Percentiles rank a stretch among this genome's conserved stretches.
These are phyloP conservation scores for Dysmachus trigonus DNA, from an alignment of 2,888 invertebrate genomes.

Conservation along the genomic window DNA sequence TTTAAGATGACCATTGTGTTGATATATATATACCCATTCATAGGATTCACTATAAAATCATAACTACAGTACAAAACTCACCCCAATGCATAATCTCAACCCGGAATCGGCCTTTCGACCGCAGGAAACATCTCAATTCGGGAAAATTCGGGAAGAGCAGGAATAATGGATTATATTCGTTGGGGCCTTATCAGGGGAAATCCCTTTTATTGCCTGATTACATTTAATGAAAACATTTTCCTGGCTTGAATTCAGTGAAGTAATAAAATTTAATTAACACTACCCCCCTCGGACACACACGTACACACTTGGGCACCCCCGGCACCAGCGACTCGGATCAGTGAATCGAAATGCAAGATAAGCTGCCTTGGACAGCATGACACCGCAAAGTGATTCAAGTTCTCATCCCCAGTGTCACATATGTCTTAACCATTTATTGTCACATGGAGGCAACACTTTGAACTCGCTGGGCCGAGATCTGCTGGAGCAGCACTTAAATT, in stretches of 20 bases:
- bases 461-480: neutral
- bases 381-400: conserved; percentile 21
- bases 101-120: neutral
- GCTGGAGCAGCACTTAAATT: conserved; percentile 29
- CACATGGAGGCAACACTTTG: conserved; percentile 6
- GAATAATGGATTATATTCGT: neutral
- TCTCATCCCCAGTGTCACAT: neutral
- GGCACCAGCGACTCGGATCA: neutral
- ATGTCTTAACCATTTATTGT: conserved; percentile 12
- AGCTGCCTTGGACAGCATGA: conserved; percentile 20
- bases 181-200: neutral
- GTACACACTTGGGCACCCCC: neutral
- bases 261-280: neutral
- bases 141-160: neutral
- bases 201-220: neutral
- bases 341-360: neutral
- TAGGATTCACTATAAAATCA: neutral
- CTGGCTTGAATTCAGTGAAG: neutral
- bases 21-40: neutral
- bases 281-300: neutral
- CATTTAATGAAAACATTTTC: neutral
- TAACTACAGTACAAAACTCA: neutral
- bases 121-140: neutral
- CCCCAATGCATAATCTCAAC: neutral
- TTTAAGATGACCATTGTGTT: neutral